Conservation (phyloP, 2,113 vertebrate genomes). For the Pseudopipra pipra region DNA sequence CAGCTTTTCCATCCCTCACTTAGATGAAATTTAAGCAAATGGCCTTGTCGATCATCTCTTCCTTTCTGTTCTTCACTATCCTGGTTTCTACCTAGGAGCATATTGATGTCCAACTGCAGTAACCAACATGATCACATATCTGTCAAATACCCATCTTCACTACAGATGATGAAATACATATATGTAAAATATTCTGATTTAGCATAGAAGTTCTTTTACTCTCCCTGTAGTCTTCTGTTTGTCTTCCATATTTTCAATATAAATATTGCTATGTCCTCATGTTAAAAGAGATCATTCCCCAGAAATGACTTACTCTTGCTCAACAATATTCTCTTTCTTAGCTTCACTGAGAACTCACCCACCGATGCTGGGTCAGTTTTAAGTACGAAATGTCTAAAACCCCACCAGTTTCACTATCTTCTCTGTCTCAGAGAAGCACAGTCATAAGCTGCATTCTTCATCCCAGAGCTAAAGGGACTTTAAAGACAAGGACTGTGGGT, state of each 20-base stretch:
- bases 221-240: neutral
- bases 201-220: neutral
- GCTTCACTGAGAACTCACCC: neutral
- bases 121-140: neutral
- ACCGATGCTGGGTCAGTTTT: neutral
- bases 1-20: neutral
- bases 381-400: neutral
- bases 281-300: neutral
- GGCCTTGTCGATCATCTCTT: neutral
- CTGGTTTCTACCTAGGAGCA: neutral
- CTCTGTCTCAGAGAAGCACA: neutral
- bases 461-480: neutral
- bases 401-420: neutral
- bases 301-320: neutral
- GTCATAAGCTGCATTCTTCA: neutral
- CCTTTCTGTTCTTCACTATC: neutral
- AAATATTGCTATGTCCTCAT: neutral
- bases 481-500: neutral
- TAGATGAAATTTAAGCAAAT: slow-evolving; percentile 3
- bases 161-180: neutral
- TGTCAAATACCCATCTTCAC: neutral
- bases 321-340: neutral
- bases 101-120: neutral
- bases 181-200: neutral
- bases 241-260: neutral